Percentiles rank a stretch among this genome's conserved stretches.
phyloP scores from a whole-genome alignment of 2,888 invertebrate genomes.

The Nymphalis c-album region DNA sequence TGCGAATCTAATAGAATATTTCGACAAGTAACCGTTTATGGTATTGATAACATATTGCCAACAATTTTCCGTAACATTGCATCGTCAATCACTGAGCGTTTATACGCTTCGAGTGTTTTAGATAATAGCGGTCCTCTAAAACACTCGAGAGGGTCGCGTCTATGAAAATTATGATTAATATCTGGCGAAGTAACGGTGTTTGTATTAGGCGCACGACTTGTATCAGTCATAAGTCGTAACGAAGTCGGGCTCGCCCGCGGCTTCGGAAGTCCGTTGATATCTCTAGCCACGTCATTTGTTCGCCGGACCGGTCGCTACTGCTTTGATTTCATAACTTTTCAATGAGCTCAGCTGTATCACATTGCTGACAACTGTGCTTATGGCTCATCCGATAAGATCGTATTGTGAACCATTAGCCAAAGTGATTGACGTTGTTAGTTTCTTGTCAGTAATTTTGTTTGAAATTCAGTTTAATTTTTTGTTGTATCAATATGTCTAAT shows the following conservation, averaged over 20 bases:
- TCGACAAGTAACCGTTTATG: constrained; percentile 50
- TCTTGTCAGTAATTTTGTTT: constrained; percentile 80
- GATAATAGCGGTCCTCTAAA: constrained; percentile 73
- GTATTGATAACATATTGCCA: constrained; percentile 38
- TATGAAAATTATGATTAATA: constrained; percentile 78
- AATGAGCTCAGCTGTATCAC: constrained; percentile 60
- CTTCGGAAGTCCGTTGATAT: constrained; percentile 57
- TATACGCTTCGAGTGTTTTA: constrained; percentile 53
- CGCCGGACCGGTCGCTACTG: constrained; percentile 52
- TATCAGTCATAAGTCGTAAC: constrained; percentile 35
- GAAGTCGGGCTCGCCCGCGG: constrained; percentile 39
- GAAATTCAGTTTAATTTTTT: constrained; percentile 64
- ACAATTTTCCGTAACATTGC: constrained; percentile 43
- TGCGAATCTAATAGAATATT: constrained; percentile 49
- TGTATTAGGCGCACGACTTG: constrained; percentile 44
- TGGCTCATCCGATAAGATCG: constrained; percentile 69
- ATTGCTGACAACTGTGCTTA: constrained; percentile 75
- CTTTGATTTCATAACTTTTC: constrained; percentile 67
- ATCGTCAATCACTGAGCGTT: constrained; percentile 47
- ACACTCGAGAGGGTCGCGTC: constrained; percentile 73
- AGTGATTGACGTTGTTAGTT: constrained; percentile 78
- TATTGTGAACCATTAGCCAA: constrained; percentile 74
- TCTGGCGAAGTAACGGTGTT: constrained; percentile 64
- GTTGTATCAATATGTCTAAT: constrained; percentile 41
- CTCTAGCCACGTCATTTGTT: constrained; percentile 60